A percentile compares a stretch with the other conserved stretches of the same genome.
These are phyloP conservation scores for Laticauda laticaudata DNA, from an alignment of 2,113 vertebrate species.

Conservation along the genomic window DNA sequence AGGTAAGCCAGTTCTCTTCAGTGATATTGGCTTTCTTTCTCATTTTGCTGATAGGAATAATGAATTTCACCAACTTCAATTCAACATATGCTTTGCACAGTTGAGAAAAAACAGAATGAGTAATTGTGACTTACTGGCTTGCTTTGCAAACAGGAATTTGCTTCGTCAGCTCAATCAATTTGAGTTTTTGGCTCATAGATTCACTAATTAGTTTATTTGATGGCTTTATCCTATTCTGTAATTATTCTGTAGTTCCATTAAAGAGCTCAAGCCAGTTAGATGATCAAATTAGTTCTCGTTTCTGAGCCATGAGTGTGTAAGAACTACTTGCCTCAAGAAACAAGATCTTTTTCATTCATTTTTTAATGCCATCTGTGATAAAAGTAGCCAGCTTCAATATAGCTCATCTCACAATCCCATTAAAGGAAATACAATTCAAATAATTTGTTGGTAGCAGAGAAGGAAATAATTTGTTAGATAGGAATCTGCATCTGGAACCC, in stretches of 20 bases:
- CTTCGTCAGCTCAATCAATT: slow-evolving; percentile 34
- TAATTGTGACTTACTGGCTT: slow-evolving; percentile 50
- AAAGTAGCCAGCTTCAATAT: not conserved
- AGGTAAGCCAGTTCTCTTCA: slow-evolving; percentile 20
- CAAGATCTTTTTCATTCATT: slow-evolving; percentile 1
- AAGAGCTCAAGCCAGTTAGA: slow-evolving; percentile 21
- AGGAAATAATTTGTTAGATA: not conserved
- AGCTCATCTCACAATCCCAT: not conserved
- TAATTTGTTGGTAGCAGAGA: not conserved
- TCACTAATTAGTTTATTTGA: slow-evolving; percentile 57
- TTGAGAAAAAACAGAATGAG: slow-evolving; percentile 49
- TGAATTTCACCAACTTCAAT: slow-evolving; percentile 49
- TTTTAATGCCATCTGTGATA: not conserved
- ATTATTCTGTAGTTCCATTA: slow-evolving; percentile 51
- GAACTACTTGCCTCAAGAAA: not conserved
- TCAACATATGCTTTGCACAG: slow-evolving; percentile 10
- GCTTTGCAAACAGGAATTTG: slow-evolving; percentile 45
- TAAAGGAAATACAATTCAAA: not conserved
- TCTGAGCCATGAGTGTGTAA: slow-evolving; percentile 5
- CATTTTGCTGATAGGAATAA: slow-evolving; percentile 18
- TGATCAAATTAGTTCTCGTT: slow-evolving; percentile 38
- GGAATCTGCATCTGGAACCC: not conserved
- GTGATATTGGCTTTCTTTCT: slow-evolving; percentile 25
- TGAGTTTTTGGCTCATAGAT: slow-evolving; percentile 43
- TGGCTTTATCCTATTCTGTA: slow-evolving; percentile 35